phyloP scores from a whole-genome alignment of 2,797 vertebrate genomes.

The Galaxias olidus region DNA sequence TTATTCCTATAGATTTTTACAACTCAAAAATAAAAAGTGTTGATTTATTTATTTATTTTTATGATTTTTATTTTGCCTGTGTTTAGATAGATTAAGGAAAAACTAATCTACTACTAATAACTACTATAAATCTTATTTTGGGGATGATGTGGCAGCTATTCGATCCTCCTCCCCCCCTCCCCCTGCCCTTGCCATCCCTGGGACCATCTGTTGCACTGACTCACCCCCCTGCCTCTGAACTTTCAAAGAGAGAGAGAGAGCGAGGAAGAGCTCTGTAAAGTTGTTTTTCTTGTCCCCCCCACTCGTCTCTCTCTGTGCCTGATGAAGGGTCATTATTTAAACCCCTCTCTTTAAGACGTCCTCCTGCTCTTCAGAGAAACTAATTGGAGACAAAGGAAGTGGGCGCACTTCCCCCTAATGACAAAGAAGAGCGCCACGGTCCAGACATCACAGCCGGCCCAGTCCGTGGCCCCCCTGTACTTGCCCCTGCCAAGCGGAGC shows the following conservation, averaged over 20 bases:
- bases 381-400: slow-evolving; percentile 81
- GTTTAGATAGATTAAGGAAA: too few species aligned
- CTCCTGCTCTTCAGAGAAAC: slow-evolving; percentile 67
- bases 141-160: too few species aligned
- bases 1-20: too few species aligned
- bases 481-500: slow-evolving; percentile 17
- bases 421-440: slow-evolving; percentile 67
- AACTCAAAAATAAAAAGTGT: too few species aligned
- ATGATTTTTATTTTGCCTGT: too few species aligned
- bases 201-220: slow-evolving; percentile 70
- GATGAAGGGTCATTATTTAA: slow-evolving; percentile 81
- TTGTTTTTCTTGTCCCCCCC: slow-evolving; percentile 52
- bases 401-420: slow-evolving; percentile 72
- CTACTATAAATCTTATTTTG: too few species aligned
- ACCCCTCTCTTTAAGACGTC: slow-evolving; percentile 74
- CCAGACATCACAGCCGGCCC: slow-evolving; percentile 64
- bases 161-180: slow-evolving; percentile 29
- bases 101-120: too few species aligned
- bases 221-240: slow-evolving; percentile 62
- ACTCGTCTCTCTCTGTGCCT: slow-evolving; percentile 51
- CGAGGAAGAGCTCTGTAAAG: slow-evolving; percentile 44
- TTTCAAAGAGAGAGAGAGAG: slow-evolving; percentile 62
- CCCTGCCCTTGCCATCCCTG: slow-evolving; percentile 47
- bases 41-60: too few species aligned
- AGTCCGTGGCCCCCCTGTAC: slow-evolving; percentile 39